phyloP scores from a whole-genome alignment of 2,888 invertebrate genomes.

The Ptilodon capucinus region DNA sequence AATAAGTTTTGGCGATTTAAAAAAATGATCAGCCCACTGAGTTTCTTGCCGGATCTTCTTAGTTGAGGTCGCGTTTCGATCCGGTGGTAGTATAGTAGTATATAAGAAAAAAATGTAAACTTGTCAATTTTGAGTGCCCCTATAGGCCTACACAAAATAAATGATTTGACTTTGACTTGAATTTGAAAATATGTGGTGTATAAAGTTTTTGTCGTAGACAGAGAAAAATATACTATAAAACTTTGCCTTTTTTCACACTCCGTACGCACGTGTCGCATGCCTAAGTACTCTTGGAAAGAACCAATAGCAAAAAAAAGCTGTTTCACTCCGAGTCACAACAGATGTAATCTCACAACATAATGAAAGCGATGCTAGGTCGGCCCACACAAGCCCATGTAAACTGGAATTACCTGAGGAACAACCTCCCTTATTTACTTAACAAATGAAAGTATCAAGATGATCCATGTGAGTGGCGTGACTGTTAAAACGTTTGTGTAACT shows the following conservation, averaged over 20 bases:
- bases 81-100: no score
- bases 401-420: conserved; percentile 42
- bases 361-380: conserved; percentile 37
- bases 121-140: no score
- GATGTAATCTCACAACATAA: conserved; percentile 31
- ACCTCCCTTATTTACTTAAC: conserved; percentile 35
- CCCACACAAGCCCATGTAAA: conserved; percentile 42
- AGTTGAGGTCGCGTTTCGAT: no score
- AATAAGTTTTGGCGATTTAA: no score
- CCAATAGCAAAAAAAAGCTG: conserved; percentile 30
- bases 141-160: no score
- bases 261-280: conserved; percentile 20
- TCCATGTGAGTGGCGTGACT: conserved; percentile 8
- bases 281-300: conserved; percentile 5
- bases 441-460: conserved; percentile 24
- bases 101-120: no score
- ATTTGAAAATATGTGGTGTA: no score
- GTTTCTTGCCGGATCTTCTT: no score
- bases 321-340: conserved; percentile 32
- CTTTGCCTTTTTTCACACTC: conserved; percentile 20
- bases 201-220: no score
- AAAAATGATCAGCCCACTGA: no score
- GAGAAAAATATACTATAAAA: no score
- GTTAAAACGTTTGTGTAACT: background rate
- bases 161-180: no score